Evolutionary conservation across 2,797 vertebrate genomes (phyloP), one percentile per base, ranked within the genome.

Genomic region (Trematomus bernacchii): DNA sequence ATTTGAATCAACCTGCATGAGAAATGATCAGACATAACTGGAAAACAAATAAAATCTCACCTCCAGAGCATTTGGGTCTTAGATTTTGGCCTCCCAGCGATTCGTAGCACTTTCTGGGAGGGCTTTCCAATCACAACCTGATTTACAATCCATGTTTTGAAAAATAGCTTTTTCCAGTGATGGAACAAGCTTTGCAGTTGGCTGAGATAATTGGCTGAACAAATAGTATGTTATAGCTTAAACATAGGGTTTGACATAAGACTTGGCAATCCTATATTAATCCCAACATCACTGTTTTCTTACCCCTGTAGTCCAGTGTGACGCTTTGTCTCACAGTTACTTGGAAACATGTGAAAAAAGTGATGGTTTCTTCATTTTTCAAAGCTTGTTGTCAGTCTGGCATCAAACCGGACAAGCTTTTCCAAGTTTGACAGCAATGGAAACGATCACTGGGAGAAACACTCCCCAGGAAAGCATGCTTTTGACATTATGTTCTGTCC

Each of bases 391-490:
- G 83, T 83, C 75, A 76, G 76, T 76, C 73, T 86, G 81, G 83
- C 71, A 68, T 78, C 60, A 19, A 71, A 84, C 60, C 43, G 47
- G 61, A 69, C 42, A 40, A 44, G 19, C 51, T 42, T 76, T 75
- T 85, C 86, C 72, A 84, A 77, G 72, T 77, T 79, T 66, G 78
- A 76, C 68, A 82, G 77, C 51, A 64, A 71, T 70, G 59, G 79
- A 78, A 85, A 82, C 54, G 47, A 69, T 85, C n/a, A 57, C n/a
- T 71, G 71, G 30, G 69, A 80, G 67, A 83, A 82, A 81, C 53
- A 67, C 51, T 72, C 62, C 72, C 16, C 62, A 10, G 47, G 54
- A 76, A 76, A 76, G 67, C 68, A 77, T 79, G 67, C 33, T 74
- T 86, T 79, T 64, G 37, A 76, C 73, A 74, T 82, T 46, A 74